phyloP scores from a whole-genome alignment of 2,113 vertebrate species.

The Sphaerodactylus townsendi region DNA sequence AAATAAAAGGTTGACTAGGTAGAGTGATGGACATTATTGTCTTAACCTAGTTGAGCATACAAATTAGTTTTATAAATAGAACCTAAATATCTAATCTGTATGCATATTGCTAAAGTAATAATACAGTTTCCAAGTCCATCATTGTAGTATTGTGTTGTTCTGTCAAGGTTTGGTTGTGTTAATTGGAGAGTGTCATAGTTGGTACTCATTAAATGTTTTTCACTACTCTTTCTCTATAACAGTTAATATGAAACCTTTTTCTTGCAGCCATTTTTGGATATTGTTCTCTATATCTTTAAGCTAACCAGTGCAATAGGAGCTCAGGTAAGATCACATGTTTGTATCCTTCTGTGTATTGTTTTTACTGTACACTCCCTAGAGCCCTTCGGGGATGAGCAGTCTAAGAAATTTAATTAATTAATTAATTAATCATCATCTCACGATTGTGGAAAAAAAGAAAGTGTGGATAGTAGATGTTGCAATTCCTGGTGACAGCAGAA shows the following conservation, averaged over 20 bases:
- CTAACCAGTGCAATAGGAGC: conserved; percentile 94
- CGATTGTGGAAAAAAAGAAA: too few species aligned
- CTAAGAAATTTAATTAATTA: too few species aligned
- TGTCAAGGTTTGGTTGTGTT: background rate
- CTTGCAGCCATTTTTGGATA: conserved; percentile 92
- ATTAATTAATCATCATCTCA: too few species aligned
- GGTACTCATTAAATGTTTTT: background rate
- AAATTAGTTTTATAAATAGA: background rate
- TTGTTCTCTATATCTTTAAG: conserved; percentile 96
- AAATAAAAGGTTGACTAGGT: background rate
- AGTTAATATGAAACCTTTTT: conserved; percentile 49
- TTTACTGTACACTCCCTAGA: too few species aligned
- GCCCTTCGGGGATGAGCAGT: too few species aligned
- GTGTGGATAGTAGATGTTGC: too few species aligned
- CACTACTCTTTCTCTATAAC: background rate
- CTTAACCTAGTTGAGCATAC: background rate
- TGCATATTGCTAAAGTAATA: background rate
- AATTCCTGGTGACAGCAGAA: too few species aligned
- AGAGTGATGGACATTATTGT: background rate
- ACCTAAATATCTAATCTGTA: background rate
- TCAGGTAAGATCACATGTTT: conserved; percentile 86
- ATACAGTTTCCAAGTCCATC: background rate
- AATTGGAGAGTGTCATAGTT: background rate
- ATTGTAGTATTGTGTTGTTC: background rate
- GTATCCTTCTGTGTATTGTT: too few species aligned